Evolutionary conservation across 2,888 invertebrate species (phyloP).

Genomic region (Dusona sp.): DNA sequence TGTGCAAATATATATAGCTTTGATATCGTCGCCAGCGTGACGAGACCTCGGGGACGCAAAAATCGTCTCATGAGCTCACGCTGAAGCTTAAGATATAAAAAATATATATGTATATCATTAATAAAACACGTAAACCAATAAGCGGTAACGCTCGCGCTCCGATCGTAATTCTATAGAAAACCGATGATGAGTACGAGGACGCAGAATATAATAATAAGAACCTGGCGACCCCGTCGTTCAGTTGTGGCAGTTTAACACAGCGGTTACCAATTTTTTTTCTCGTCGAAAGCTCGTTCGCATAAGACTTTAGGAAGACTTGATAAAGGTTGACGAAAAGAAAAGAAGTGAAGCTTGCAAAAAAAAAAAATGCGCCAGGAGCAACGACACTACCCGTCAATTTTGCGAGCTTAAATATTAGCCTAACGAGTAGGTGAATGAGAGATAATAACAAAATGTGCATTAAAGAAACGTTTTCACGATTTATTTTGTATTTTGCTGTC

Average conservation of each 20-base stretch:
- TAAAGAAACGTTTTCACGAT: neutral
- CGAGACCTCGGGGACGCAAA: conserved; percentile 8
- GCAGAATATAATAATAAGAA: neutral
- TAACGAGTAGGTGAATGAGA: neutral
- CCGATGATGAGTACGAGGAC: conserved; percentile 13
- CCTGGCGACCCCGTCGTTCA: neutral
- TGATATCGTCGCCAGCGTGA: conserved; percentile 40
- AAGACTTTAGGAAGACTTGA: neutral
- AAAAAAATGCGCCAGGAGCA: neutral
- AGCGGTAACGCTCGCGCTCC: neutral
- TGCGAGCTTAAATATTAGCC: neutral
- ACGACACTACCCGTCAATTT: neutral
- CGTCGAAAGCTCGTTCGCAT: neutral
- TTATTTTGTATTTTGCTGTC: neutral
- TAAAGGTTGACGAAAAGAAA: neutral
- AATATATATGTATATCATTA: neutral
- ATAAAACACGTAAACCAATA: conserved; percentile 36
- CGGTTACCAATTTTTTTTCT: conserved; percentile 16
- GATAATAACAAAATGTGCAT: neutral
- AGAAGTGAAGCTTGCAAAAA: neutral
- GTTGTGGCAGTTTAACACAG: neutral
- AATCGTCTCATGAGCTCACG: conserved; percentile 2
- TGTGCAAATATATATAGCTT: neutral
- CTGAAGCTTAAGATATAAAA: neutral
- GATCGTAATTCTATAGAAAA: conserved; percentile 37